Evolutionary conservation across 2,888 invertebrate species (phyloP).

Genomic region (Sarcophaga caerulescens): DNA sequence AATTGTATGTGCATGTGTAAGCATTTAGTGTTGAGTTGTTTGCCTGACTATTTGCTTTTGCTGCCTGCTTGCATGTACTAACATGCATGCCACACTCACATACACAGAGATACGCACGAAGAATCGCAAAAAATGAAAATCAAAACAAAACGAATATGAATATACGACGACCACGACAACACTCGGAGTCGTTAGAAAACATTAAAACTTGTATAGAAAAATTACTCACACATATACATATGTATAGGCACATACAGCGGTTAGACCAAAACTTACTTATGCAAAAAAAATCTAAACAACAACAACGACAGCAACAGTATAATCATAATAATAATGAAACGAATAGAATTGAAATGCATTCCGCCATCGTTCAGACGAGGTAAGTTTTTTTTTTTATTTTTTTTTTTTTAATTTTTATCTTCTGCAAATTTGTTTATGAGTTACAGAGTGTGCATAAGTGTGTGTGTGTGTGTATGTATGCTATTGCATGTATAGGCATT

Average conservation of each 20-base stretch:
- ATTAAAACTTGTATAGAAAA: slow-evolving; percentile 17
- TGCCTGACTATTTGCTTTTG: slow-evolving; percentile 46
- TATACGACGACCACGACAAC: slow-evolving; percentile 1
- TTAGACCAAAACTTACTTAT: background rate
- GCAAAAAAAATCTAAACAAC: background rate
- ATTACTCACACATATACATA: background rate
- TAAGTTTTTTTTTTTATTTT: slow-evolving; percentile 34
- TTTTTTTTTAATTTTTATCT: slow-evolving; percentile 17
- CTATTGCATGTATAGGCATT: background rate
- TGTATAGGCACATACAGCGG: background rate
- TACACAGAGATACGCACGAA: slow-evolving; percentile 70
- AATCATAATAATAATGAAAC: slow-evolving; percentile 44
- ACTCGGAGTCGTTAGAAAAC: slow-evolving; percentile 49
- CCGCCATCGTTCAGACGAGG: slow-evolving; percentile 55
- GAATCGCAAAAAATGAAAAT: slow-evolving; percentile 39
- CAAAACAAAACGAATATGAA: slow-evolving; percentile 46
- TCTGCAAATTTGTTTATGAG: slow-evolving; percentile 5
- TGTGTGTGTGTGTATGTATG: slow-evolving; percentile 24
- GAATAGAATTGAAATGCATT: slow-evolving; percentile 63
- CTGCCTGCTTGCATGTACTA: slow-evolving; percentile 26
- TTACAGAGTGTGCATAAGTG: slow-evolving; percentile 1
- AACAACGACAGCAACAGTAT: slow-evolving; percentile 1
- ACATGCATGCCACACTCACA: slow-evolving; percentile 39
- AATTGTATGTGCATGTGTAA: background rate
- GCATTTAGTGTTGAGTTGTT: background rate